These are phyloP conservation scores for Platichthys stellatus DNA, from an alignment of 2,113 vertebrate genomes.

Conservation along the genomic window DNA sequence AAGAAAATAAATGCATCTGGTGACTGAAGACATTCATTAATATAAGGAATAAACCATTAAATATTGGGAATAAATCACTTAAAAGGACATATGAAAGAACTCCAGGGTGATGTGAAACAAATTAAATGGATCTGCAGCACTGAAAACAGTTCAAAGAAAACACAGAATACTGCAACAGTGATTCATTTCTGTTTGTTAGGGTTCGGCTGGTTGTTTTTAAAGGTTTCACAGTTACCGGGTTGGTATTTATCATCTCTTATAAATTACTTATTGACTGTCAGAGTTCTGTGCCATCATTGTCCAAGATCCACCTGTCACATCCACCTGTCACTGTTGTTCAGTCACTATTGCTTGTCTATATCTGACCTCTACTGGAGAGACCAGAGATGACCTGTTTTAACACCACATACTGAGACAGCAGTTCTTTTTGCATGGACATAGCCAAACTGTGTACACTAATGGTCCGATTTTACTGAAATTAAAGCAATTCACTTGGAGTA, in stretches of 20 bases:
- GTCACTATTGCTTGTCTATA: background rate
- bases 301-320: background rate
- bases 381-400: background rate
- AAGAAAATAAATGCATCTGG: background rate
- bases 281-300: background rate
- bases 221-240: no score
- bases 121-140: background rate
- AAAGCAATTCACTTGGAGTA: no score
- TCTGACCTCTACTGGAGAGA: constrained; percentile 32
- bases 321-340: background rate
- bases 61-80: background rate
- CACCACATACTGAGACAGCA: background rate
- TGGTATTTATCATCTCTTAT: background rate
- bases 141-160: background rate
- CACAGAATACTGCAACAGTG: background rate
- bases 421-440: no score
- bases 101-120: no score
- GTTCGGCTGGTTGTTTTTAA: no score
- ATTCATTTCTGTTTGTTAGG: no score
- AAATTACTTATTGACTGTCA: background rate
- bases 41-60: background rate
- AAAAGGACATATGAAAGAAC: background rate
- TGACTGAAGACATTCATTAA: background rate
- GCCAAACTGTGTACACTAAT: no score
- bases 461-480: no score